phyloP scores from a whole-genome alignment of 2,113 vertebrate genomes.

The Oophaga pumilio region DNA sequence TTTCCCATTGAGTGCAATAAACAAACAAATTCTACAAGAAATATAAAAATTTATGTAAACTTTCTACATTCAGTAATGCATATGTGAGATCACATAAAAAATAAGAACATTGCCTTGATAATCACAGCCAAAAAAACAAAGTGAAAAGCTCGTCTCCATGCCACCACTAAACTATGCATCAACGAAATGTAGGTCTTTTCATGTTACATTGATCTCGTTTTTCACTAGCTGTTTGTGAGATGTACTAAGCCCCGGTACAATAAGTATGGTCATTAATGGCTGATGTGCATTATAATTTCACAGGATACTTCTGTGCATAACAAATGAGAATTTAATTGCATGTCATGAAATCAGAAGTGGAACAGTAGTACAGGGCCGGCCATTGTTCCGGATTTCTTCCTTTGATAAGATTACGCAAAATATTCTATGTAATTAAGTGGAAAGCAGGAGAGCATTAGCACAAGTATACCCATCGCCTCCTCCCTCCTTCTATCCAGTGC shows the following conservation, averaged over 20 bases:
- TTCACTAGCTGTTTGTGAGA: neutral
- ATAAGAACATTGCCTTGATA: neutral
- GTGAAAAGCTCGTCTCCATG: neutral
- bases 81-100: neutral
- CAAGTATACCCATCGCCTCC: neutral
- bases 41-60: neutral
- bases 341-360: neutral
- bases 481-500: conserved; percentile 14
- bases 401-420: conserved; percentile 32
- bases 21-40: neutral
- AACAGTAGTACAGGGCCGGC: conserved; percentile 33
- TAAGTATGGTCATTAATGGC: neutral
- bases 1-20: neutral
- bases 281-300: conserved; percentile 3
- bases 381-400: conserved; percentile 46
- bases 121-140: neutral
- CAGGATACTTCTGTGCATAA: conserved; percentile 9
- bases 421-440: conserved; percentile 53
- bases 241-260: neutral
- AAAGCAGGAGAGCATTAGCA: conserved; percentile 24
- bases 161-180: neutral
- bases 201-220: neutral
- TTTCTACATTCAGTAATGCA: neutral
- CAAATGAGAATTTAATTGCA: conserved; percentile 46
- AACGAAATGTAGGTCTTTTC: neutral